A percentile compares a stretch with the other conserved stretches of the same genome.
These are phyloP conservation scores for Ylistrum balloti DNA, from an alignment of 1,140 invertebrate species.

Conservation along the genomic window DNA sequence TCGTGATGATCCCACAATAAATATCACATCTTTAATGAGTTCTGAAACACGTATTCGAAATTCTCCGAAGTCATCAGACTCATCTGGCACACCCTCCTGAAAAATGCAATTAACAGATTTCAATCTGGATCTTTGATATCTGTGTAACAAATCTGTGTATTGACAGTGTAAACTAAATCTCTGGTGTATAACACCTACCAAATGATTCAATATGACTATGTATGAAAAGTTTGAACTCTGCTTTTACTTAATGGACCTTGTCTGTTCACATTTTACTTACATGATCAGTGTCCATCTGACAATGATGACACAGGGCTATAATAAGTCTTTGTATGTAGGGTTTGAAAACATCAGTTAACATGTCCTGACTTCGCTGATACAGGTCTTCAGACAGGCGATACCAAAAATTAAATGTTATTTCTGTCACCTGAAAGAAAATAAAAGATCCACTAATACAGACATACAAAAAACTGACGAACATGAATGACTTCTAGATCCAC, in stretches of 20 bases:
- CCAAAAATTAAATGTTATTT: slow-evolving; percentile 99
- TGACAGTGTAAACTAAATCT: no score
- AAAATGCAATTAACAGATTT: no score
- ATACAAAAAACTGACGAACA: no score
- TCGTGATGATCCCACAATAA: slow-evolving; percentile 95
- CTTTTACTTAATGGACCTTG: no score
- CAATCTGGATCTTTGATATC: no score
- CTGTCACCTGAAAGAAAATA: slow-evolving; percentile 94
- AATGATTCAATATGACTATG: no score
- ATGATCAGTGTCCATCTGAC: slow-evolving; percentile 95
- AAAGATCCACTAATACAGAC: no score
- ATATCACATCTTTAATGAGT: slow-evolving; percentile 98
- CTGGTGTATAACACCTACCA: no score
- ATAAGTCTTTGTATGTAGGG: slow-evolving; percentile 96
- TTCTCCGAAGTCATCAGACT: slow-evolving; percentile 93
- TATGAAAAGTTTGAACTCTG: no score
- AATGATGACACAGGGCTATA: slow-evolving; percentile 91
- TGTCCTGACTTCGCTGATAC: slow-evolving; percentile 92
- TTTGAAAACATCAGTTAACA: slow-evolving; percentile 90
- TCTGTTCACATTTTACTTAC: slow-evolving; percentile 84
- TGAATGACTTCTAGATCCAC: no score
- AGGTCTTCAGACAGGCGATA: slow-evolving; percentile 96
- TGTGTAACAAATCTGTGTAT: no score
- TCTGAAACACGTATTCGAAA: slow-evolving; percentile 95
- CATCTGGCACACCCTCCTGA: slow-evolving; percentile 93